Evolutionary conservation across 2,113 vertebrate genomes (phyloP).

Genomic region (Neomonachus schauinslandi): DNA sequence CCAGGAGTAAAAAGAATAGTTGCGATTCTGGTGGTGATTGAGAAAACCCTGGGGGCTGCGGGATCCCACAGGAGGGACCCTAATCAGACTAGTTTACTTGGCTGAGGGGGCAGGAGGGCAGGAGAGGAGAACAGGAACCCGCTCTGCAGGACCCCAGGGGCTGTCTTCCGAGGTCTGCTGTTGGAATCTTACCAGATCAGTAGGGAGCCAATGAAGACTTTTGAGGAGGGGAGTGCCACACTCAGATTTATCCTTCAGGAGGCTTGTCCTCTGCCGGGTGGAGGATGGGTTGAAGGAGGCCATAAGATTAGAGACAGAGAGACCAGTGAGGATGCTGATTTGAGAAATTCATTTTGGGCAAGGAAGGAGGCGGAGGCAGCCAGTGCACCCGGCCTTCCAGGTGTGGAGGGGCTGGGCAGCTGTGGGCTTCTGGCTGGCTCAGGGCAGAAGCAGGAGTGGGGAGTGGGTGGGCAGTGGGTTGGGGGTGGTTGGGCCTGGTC

Average conservation of each 20-base stretch:
- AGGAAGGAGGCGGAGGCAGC: neutral
- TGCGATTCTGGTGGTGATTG: neutral
- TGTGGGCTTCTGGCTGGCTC: neutral
- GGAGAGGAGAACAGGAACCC: neutral
- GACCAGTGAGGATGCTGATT: neutral
- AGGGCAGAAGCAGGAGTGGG: neutral
- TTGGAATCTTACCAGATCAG: neutral
- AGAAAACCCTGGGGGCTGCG: neutral
- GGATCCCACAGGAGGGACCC: neutral
- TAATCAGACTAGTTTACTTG: neutral
- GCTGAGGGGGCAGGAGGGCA: neutral
- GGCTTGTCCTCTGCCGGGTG: neutral
- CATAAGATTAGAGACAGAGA: neutral
- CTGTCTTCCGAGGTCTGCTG: neutral
- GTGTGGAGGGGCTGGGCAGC: neutral
- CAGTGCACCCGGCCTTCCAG: neutral
- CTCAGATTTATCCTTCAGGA: neutral
- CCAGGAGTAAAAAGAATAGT: neutral
- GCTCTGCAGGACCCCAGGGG: neutral
- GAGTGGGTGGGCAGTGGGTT: rapidly evolving
- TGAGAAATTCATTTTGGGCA: neutral
- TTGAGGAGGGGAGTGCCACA: neutral
- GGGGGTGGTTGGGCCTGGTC: neutral
- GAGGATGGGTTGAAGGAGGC: neutral
- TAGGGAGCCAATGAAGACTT: neutral